Conservation (phyloP, 2,888 invertebrate species). For the Leuctra nigra region DNA sequence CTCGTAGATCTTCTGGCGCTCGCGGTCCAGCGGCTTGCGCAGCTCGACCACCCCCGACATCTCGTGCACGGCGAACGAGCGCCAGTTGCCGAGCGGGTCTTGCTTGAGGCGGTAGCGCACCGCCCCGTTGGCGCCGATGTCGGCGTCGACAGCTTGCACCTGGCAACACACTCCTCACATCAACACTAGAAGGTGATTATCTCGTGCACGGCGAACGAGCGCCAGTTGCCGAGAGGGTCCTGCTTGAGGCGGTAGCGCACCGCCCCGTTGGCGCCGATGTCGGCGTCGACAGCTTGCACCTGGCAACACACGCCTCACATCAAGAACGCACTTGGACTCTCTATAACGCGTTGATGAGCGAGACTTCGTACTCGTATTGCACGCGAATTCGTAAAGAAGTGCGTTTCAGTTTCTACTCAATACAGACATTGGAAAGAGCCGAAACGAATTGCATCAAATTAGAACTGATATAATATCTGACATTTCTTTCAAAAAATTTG, state of each 20-base stretch:
- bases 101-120: conserved; percentile 75
- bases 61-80: conserved; percentile 73
- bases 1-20: conserved; percentile 83
- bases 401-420: too few relatives aligned
- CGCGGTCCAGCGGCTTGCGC: conserved; percentile 65
- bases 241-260: conserved; percentile 75
- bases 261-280: conserved; percentile 84
- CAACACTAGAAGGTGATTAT: conserved; percentile 69
- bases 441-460: too few relatives aligned
- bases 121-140: conserved; percentile 84
- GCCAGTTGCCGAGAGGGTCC: conserved; percentile 74
- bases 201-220: conserved; percentile 73
- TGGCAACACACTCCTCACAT: conserved; percentile 51
- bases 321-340: too few relatives aligned
- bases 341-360: too few relatives aligned
- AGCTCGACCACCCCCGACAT: conserved; percentile 71
- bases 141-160: conserved; percentile 79
- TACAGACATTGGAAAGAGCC: too few relatives aligned
- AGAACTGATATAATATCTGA: too few relatives aligned
- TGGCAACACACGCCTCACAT: too few relatives aligned
- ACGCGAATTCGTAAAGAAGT: too few relatives aligned
- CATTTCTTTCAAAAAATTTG: too few relatives aligned
- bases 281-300: conserved; percentile 79
- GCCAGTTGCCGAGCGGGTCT: conserved; percentile 76
- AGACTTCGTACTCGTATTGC: too few relatives aligned